Evolutionary conservation across 1,140 invertebrate genomes (phyloP).

Genomic region (Globodera rostochiensis): DNA sequence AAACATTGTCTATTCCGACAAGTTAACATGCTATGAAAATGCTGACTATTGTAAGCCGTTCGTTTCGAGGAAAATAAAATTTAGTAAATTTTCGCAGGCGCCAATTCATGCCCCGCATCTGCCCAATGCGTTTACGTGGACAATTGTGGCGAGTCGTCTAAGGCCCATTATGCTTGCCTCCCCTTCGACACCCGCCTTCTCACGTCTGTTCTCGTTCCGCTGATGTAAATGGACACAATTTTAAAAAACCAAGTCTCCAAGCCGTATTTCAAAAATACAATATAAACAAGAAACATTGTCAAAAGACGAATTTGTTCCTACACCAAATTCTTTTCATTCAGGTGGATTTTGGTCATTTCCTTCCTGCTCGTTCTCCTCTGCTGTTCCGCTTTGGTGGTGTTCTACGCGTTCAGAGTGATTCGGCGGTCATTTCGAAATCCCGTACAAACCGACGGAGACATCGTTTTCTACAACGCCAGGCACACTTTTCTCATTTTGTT

Average conservation of each 20-base stretch:
- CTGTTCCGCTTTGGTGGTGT: slow-evolving; percentile 47
- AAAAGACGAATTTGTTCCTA: no score
- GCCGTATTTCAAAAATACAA: no score
- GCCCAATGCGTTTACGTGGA: slow-evolving; percentile 49
- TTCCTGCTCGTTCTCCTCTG: slow-evolving; percentile 45
- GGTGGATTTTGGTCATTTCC: slow-evolving; percentile 46
- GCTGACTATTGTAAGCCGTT: slow-evolving; percentile 42
- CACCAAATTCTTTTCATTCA: not conserved
- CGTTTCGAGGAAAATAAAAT: no score
- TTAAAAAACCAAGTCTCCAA: no score
- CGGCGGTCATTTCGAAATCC: slow-evolving; percentile 44
- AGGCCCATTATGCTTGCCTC: slow-evolving; percentile 45
- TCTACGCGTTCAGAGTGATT: slow-evolving; percentile 46
- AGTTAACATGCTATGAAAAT: slow-evolving; percentile 43
- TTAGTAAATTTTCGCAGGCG: slow-evolving; percentile 31
- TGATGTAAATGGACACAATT: not conserved
- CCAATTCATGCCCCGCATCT: slow-evolving; percentile 27
- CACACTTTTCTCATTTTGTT: not conserved
- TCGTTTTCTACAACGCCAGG: slow-evolving; percentile 47
- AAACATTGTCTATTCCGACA: slow-evolving; percentile 50
- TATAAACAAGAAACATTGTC: no score
- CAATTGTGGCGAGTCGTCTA: slow-evolving; percentile 31
- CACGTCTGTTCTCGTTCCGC: slow-evolving; percentile 36
- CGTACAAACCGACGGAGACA: slow-evolving; percentile 41
- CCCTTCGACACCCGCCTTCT: slow-evolving; percentile 48